These are phyloP conservation scores for Podarcis lilfordi DNA, from an alignment of 2,797 vertebrate species.

Conservation along the genomic window DNA sequence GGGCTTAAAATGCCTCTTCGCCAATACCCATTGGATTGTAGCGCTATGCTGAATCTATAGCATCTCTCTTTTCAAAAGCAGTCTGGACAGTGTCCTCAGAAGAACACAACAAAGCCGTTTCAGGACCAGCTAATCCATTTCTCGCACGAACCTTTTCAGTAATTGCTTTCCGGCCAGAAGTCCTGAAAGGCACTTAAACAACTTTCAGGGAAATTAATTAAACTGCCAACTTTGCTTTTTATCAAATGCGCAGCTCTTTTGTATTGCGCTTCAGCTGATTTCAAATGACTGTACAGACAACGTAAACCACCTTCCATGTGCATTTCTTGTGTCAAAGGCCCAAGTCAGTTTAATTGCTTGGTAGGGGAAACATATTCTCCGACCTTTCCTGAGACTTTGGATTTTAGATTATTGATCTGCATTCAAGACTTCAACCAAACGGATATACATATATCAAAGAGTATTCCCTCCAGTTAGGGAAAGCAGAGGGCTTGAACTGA, in stretches of 20 bases:
- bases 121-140: conserved; percentile 38
- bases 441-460: neutral
- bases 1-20: neutral
- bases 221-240: conserved; percentile 58
- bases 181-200: conserved; percentile 34
- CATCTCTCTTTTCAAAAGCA: conserved; percentile 49
- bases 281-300: conserved; percentile 49
- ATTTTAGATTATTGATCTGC: conserved; percentile 47
- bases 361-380: conserved; percentile 11
- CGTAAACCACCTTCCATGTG: conserved; percentile 18
- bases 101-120: conserved; percentile 44
- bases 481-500: neutral
- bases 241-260: conserved; percentile 40
- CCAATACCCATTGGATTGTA: neutral
- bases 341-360: conserved; percentile 43
- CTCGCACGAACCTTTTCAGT: conserved; percentile 29
- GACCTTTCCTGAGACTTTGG: conserved; percentile 19
- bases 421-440: conserved; percentile 18
- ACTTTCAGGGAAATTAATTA: conserved; percentile 44
- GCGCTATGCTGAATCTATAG: neutral
- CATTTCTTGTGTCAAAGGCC: conserved; percentile 39
- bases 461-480: neutral
- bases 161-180: conserved; percentile 39
- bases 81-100: conserved; percentile 44
- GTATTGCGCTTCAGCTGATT: conserved; percentile 42